phyloP scores from a whole-genome alignment of 1,140 invertebrate species.

The Manduca sexta region DNA sequence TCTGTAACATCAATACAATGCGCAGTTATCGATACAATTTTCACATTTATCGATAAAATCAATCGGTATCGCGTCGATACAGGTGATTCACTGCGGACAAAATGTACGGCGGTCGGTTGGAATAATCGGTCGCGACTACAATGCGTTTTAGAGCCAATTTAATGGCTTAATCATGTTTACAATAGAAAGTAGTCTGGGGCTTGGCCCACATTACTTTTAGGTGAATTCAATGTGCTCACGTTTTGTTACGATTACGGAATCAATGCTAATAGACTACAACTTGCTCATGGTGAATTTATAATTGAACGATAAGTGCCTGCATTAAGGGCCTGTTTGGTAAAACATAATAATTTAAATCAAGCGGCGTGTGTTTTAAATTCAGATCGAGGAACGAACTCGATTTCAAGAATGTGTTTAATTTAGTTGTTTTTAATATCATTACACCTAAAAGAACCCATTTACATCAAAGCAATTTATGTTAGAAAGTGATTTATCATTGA shows the following conservation, averaged over 20 bases:
- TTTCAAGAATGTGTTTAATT: too few species aligned
- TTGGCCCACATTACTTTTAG: conserved; percentile 10
- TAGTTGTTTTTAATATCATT: too few species aligned
- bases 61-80: conserved; percentile 36
- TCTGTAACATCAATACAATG: conserved; percentile 21
- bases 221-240: conserved; percentile 1
- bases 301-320: too few species aligned
- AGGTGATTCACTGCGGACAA: conserved; percentile 48
- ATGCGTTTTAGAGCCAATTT: conserved; percentile 42
- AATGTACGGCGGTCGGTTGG: conserved; percentile 23
- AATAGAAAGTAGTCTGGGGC: conserved; percentile 47
- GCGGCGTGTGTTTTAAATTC: too few species aligned
- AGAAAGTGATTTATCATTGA: too few species aligned
- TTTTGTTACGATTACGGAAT: neutral
- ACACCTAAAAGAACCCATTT: too few species aligned
- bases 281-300: too few species aligned
- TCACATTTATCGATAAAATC: conserved; percentile 58
- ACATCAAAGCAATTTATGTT: too few species aligned
- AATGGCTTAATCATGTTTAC: conserved; percentile 55
- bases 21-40: conserved; percentile 31
- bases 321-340: too few species aligned
- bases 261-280: too few species aligned
- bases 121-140: conserved; percentile 44
- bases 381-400: too few species aligned
- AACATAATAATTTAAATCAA: too few species aligned